Conservation (phyloP, 1,140 invertebrate genomes). For the Dreissena polymorpha region DNA sequence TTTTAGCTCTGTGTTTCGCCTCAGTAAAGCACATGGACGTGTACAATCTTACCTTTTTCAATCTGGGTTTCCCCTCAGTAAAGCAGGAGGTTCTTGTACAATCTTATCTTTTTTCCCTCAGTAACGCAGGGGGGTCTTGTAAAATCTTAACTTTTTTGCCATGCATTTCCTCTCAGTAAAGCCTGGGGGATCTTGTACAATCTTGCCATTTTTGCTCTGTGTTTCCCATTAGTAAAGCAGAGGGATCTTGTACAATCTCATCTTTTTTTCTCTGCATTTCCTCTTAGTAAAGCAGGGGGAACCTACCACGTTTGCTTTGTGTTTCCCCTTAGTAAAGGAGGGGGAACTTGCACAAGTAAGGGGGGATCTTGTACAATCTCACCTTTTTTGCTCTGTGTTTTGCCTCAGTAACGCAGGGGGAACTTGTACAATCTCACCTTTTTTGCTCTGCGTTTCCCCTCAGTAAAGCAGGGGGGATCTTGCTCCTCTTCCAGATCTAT, state of each 20-base stretch:
- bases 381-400: slow-evolving; percentile 84
- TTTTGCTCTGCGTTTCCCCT: slow-evolving; percentile 87
- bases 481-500: slow-evolving; percentile 98
- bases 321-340: too few relatives aligned
- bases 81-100: slow-evolving; percentile 95
- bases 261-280: slow-evolving; percentile 84
- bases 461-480: slow-evolving; percentile 94
- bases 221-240: too few relatives aligned
- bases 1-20: too few relatives aligned
- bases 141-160: too few relatives aligned
- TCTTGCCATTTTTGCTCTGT: too few relatives aligned
- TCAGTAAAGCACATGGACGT: too few relatives aligned
- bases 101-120: slow-evolving; percentile 98
- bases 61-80: slow-evolving; percentile 91
- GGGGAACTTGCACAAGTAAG: too few relatives aligned
- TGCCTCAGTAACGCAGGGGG: slow-evolving; percentile 84
- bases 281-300: slow-evolving; percentile 94
- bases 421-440: slow-evolving; percentile 26
- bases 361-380: too few relatives aligned
- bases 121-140: too few relatives aligned
- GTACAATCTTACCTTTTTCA: slow-evolving; percentile 61
- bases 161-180: too few relatives aligned
- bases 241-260: not conserved
- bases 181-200: too few relatives aligned
- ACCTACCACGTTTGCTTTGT: slow-evolving; percentile 37